These are phyloP conservation scores for Drosophila kambysellisi DNA, from an alignment of 2,888 invertebrate genomes.

Conservation along the genomic window DNA sequence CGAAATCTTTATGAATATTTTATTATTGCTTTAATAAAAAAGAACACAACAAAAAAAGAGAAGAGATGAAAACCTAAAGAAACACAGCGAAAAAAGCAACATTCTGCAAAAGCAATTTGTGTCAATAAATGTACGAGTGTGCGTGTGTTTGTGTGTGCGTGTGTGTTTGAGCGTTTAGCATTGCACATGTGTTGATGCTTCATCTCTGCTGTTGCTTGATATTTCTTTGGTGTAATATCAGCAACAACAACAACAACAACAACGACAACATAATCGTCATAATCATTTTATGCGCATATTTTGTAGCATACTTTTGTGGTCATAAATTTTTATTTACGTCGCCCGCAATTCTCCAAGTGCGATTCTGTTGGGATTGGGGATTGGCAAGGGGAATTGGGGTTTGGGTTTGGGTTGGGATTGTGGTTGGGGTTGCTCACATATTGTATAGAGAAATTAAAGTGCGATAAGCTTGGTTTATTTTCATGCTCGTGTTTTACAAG, in stretches of 20 bases:
- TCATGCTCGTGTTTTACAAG: constrained; percentile 60
- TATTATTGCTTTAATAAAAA: constrained; percentile 75
- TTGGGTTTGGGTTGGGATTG: neutral
- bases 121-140: constrained; percentile 73
- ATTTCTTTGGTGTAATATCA: constrained; percentile 41
- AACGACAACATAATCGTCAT: constrained; percentile 73
- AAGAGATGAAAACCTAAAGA: constrained; percentile 13
- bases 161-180: constrained; percentile 45
- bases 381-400: neutral
- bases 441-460: constrained; percentile 68
- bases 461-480: constrained; percentile 72
- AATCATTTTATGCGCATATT: constrained; percentile 79
- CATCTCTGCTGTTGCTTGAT: constrained; percentile 43
- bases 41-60: constrained; percentile 5
- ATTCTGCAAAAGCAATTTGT: constrained; percentile 76
- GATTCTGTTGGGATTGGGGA: constrained; percentile 23
- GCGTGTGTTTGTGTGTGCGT: constrained; percentile 12
- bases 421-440: neutral
- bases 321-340: constrained; percentile 77
- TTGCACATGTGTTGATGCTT: constrained; percentile 48
- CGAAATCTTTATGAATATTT: constrained; percentile 82
- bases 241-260: constrained; percentile 21
- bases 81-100: constrained; percentile 23
- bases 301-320: constrained; percentile 72
- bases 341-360: constrained; percentile 50